Conservation (phyloP, 1,140 invertebrate species). For the Himalopsyche phryganea region DNA sequence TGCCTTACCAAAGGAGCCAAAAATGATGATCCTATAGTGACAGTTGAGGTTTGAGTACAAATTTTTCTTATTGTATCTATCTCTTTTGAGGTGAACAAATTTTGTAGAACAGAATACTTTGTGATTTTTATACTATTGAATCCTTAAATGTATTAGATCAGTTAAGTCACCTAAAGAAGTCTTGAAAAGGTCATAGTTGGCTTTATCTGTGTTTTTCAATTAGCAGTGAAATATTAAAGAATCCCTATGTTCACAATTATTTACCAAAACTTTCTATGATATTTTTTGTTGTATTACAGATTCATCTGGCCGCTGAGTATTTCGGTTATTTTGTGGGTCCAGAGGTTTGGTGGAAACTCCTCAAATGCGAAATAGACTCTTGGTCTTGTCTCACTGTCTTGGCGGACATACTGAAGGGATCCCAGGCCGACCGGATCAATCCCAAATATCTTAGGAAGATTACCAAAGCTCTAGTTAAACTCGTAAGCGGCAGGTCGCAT, state of each 20-base stretch:
- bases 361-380: conserved; percentile 55
- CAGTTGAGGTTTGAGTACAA: conserved; percentile 52
- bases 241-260: no score
- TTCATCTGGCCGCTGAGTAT: conserved; percentile 58
- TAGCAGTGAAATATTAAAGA: no score
- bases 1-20: conserved; percentile 49
- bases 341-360: conserved; percentile 54
- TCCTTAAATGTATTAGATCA: no score
- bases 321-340: conserved; percentile 71
- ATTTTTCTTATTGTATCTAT: no score
- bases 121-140: no score
- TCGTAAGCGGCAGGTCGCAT: conserved; percentile 40
- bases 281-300: no score
- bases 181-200: no score
- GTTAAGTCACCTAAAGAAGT: no score
- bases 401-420: conserved; percentile 46
- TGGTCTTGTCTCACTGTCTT: conserved; percentile 47
- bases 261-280: no score
- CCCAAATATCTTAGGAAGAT: conserved; percentile 49
- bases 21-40: conserved; percentile 63
- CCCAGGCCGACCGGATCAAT: conserved; percentile 48
- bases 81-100: no score
- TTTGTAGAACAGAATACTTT: no score
- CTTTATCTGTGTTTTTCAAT: no score
- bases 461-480: conserved; percentile 43